Base-by-base conservation (phyloP, 2,113 vertebrate species). In the Hydropotes inermis region DNA sequence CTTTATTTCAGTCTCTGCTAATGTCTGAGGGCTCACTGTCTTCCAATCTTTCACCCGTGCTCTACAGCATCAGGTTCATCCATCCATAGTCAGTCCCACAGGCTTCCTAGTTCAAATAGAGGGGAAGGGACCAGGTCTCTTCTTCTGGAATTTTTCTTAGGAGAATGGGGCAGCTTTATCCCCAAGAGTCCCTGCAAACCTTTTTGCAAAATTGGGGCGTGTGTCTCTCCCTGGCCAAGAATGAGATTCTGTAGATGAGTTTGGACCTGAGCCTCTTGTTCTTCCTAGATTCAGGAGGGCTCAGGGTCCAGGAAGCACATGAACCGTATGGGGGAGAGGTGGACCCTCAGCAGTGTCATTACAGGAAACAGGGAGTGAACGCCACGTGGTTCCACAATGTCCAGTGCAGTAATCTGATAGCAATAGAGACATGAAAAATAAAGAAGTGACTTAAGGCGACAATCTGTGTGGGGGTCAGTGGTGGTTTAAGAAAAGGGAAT, bases 371-470 rank as follows among this genome's bases (percentile, higher is more conserved):
- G n/a, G n/a, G 27, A 84, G 27, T 1, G 28, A 6, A 14, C 4
- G 12, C 1, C 3, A 25, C 50, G 28, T 1, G 1, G 30, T 39
- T 25, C 6, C 8, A 0, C 6, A 39, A 36, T 25, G 27, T 17
- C 19, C 78, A 16, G 0, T 0, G 84, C 19, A 28, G 16, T 21
- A 4, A 25, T 1, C 8, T 5, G 36, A 36, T 12, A 33, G 43
- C 50, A 12, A 27, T 0, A 47, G 33, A 36, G 28, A 2, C 2
- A 5, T 11, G 36, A 55, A 70, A 50, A 47, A 23, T 2, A 25
- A 89, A 91, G 39, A 70, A 17, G 23, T 5, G 8, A 12, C 47
- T 5, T 4, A 0, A 82, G 87, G 11, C 54, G 25, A 39, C 14
- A 33, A 30, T 57, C 47, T 61, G 52, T 25, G 2, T 17, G 16